These are phyloP conservation scores for Tetanocera ferruginea DNA, from an alignment of 2,888 invertebrate genomes.

Conservation along the genomic window DNA sequence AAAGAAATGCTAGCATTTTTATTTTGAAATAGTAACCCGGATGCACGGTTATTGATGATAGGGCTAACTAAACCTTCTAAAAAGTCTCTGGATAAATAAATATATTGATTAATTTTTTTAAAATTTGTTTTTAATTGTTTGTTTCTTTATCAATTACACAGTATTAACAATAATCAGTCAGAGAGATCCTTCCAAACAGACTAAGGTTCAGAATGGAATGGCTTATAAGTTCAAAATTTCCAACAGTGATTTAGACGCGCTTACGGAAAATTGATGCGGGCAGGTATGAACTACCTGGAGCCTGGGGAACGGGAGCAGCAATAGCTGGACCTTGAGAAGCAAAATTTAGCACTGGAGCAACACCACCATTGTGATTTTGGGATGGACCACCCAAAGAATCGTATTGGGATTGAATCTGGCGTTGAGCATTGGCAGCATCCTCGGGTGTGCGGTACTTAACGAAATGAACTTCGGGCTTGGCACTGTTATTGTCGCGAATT, in stretches of 20 bases:
- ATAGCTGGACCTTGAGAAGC: conserved; percentile 54
- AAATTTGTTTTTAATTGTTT: too few relatives aligned
- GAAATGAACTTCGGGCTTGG: conserved; percentile 64
- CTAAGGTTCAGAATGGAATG: too few relatives aligned
- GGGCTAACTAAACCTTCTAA: not conserved
- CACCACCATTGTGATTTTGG: conserved; percentile 54
- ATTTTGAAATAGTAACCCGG: too few relatives aligned
- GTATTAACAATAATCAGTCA: too few relatives aligned
- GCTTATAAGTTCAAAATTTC: too few relatives aligned
- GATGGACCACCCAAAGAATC: conserved; percentile 56
- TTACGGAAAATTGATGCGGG: conserved; percentile 34
- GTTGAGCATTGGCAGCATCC: conserved; percentile 61
- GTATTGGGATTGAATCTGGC: conserved; percentile 58
- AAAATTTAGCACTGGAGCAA: conserved; percentile 58
- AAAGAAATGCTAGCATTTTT: too few relatives aligned
- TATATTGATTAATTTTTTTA: too few relatives aligned
- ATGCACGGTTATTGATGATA: too few relatives aligned
- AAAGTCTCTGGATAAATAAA: not conserved
- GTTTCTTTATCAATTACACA: too few relatives aligned
- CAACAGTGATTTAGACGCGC: too few relatives aligned
- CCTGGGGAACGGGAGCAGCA: conserved; percentile 27
- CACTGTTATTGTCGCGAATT: conserved; percentile 52
- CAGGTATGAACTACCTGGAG: conserved; percentile 28
- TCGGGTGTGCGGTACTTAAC: conserved; percentile 63
- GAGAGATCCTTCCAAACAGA: too few relatives aligned